Conservation (phyloP, 1,140 invertebrate genomes). For the Drosophila nasuta region DNA sequence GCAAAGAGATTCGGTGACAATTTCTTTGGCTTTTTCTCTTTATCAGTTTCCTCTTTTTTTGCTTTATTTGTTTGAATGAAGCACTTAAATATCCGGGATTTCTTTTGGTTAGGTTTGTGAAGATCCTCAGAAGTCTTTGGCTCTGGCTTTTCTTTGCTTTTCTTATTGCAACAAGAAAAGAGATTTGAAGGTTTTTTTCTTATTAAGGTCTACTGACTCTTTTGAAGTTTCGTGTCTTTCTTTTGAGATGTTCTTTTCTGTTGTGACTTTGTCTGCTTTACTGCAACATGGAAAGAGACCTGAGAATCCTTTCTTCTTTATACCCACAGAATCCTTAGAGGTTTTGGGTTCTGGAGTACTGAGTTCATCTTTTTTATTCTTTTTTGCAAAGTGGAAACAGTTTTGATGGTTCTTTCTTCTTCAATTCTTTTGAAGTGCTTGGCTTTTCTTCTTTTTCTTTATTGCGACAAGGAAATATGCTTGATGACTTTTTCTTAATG, state of each 20-base stretch:
- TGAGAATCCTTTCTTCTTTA: not conserved
- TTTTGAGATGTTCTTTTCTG: too few species aligned
- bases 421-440: too few species aligned
- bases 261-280: too few species aligned
- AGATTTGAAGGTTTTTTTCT: not conserved
- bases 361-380: not conserved
- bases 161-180: not conserved
- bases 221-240: too few species aligned
- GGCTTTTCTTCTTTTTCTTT: not conserved
- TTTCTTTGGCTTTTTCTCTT: not conserved
- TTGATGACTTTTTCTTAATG: constrained; percentile 2
- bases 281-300: not conserved
- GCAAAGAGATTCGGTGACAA: not conserved
- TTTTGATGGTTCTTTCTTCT: not conserved
- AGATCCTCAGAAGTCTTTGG: not conserved
- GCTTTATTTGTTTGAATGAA: not conserved
- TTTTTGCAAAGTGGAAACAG: not conserved
- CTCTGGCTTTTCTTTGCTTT: not conserved
- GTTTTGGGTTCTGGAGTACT: too few species aligned
- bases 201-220: too few species aligned
- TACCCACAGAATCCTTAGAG: not conserved
- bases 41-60: not conserved
- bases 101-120: not conserved
- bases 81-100: not conserved
- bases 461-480: not conserved